phyloP scores from a whole-genome alignment of 37 sponge, comb jelly and placozoan species.

The Halisarca cf. caerulea region DNA sequence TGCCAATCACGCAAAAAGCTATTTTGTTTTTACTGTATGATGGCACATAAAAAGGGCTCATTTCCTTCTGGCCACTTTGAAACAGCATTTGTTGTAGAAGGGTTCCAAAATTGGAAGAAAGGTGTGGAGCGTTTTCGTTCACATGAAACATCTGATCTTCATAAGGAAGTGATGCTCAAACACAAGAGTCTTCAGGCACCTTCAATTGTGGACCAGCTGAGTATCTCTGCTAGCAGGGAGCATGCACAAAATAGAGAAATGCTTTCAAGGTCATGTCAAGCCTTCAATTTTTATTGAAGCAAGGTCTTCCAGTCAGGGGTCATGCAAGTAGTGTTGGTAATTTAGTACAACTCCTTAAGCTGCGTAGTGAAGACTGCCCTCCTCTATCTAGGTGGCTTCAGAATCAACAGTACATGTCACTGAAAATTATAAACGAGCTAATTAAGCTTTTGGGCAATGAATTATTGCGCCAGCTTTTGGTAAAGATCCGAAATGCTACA shows the following conservation, averaged over 20 bases:
- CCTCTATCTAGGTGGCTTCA: conserved; percentile 23
- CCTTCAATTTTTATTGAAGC: conserved; percentile 32
- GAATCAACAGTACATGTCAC: conserved; percentile 26
- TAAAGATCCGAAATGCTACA: conserved; percentile 2
- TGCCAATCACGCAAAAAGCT: conserved; percentile 11
- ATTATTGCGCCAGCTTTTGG: conserved; percentile 18
- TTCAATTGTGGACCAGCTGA: not conserved
- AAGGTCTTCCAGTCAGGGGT: conserved; percentile 53
- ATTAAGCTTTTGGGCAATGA: conserved; percentile 28
- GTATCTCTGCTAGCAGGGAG: not conserved
- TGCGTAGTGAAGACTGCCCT: conserved; percentile 24
- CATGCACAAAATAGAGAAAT: not conserved
- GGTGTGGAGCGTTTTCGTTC: too few species aligned
- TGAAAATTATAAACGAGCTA: conserved; percentile 45
- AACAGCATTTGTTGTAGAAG: conserved; percentile 19
- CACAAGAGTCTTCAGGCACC: not conserved
- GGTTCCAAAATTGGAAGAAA: conserved; percentile 41
- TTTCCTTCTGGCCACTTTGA: not conserved
- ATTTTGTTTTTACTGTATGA: conserved; percentile 11
- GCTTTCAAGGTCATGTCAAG: conserved; percentile 8
- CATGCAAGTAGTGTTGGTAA: conserved; percentile 50
- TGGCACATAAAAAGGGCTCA: not conserved
- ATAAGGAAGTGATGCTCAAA: conserved; percentile 5
- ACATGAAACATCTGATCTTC: conserved; percentile 10
- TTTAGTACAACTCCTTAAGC: conserved; percentile 35